Evolutionary conservation across 92 coral and sea anemone genomes (phyloP).

Genomic region (Virgularia gustaviana): DNA sequence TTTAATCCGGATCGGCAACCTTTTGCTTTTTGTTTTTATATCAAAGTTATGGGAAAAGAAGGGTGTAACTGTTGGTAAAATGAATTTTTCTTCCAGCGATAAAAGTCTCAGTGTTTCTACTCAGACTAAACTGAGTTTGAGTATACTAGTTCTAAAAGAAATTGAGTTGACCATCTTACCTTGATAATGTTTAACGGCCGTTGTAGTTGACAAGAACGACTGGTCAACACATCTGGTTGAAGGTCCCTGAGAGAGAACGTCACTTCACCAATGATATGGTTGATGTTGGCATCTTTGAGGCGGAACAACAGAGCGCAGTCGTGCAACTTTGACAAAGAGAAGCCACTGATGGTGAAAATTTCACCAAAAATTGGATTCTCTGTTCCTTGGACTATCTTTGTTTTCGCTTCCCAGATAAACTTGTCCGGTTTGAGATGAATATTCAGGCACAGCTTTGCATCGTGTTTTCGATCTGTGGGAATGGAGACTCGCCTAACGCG

Average conservation of each 20-base stretch:
- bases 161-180: conserved; percentile 19
- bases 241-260: conserved; percentile 14
- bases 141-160: not conserved
- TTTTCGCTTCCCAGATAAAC: conserved; percentile 35
- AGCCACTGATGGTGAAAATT: conserved; percentile 32
- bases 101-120: conserved; percentile 3
- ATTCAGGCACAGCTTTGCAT: conserved; percentile 14
- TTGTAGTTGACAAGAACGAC: conserved; percentile 27
- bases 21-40: too few relatives aligned
- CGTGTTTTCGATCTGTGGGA: conserved; percentile 18
- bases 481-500: conserved; percentile 16
- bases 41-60: too few relatives aligned
- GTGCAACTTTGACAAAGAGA: conserved; percentile 30
- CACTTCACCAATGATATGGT: conserved; percentile 30
- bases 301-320: conserved; percentile 33
- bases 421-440: conserved; percentile 35
- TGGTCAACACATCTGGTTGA: conserved; percentile 26
- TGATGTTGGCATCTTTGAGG: conserved; percentile 9
- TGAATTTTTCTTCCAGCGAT: too few relatives aligned
- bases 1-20: too few relatives aligned
- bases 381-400: conserved; percentile 26
- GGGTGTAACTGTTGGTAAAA: too few relatives aligned
- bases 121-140: not conserved
- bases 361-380: conserved; percentile 39
- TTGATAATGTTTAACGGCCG: conserved; percentile 3